Conservation (phyloP, 2,888 invertebrate genomes). For the Trissonchulus sp. region DNA sequence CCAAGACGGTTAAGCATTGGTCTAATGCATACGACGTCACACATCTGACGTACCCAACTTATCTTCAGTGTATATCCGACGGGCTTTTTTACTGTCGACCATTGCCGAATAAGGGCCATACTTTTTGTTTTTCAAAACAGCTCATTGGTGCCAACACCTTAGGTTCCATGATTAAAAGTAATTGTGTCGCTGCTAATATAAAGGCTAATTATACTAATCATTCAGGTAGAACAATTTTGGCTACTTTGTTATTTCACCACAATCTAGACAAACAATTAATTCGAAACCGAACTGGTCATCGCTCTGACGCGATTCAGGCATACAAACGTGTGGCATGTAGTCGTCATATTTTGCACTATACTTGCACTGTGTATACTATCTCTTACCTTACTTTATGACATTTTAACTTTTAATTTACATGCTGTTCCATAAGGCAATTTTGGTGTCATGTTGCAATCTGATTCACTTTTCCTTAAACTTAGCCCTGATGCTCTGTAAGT, state of each 20-base stretch:
- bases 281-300: not conserved
- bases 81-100: not conserved
- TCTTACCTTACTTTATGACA: no score
- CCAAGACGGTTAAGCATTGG: not conserved
- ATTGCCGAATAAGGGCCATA: not conserved
- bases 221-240: slow-evolving; percentile 7
- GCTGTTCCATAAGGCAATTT: no score
- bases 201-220: slow-evolving; percentile 1
- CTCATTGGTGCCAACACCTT: not conserved
- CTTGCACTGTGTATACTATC: no score
- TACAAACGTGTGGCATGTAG: no score
- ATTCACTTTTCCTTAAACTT: no score
- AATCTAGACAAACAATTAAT: slow-evolving; percentile 18
- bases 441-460: no score
- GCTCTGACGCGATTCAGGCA: not conserved
- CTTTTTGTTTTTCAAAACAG: not conserved
- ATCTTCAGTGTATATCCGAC: not conserved
- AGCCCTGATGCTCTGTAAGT: no score
- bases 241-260: not conserved
- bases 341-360: no score
- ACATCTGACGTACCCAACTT: not conserved
- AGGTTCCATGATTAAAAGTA: not conserved
- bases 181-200: not conserved
- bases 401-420: no score
- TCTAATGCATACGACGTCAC: not conserved